A percentile compares a stretch with the other conserved stretches of the same genome.
phyloP scores from a whole-genome alignment of 2,797 vertebrate species.

The Hemibagrus guttatus region DNA sequence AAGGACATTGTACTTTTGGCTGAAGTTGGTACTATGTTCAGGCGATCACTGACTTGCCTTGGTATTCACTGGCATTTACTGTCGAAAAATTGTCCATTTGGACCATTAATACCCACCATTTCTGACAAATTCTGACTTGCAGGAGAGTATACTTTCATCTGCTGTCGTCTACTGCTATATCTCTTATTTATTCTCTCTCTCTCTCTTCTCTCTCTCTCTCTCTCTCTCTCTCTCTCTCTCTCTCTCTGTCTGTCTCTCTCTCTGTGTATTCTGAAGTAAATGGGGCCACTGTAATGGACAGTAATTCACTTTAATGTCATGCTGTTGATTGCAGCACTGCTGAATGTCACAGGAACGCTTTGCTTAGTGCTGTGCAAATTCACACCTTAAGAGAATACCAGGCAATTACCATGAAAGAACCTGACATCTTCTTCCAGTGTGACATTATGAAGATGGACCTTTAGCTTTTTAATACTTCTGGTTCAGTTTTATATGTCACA shows the following conservation, averaged over 20 bases:
- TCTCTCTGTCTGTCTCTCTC: slow-evolving; percentile 49
- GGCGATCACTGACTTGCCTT: neutral
- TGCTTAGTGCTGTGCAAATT: slow-evolving; percentile 53
- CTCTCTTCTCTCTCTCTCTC: slow-evolving; percentile 48
- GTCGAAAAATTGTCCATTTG: slow-evolving; percentile 17
- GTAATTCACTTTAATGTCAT: slow-evolving; percentile 58
- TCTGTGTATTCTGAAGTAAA: slow-evolving; percentile 44
- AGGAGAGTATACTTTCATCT: slow-evolving; percentile 40
- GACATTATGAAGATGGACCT: slow-evolving; percentile 48
- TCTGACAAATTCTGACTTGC: slow-evolving; percentile 22
- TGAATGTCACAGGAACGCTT: slow-evolving; percentile 55
- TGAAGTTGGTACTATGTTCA: slow-evolving; percentile 12
- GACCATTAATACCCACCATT: slow-evolving; percentile 20
- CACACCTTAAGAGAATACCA: slow-evolving; percentile 45
- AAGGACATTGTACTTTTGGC: neutral
- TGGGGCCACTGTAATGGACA: slow-evolving; percentile 55
- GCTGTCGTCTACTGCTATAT: slow-evolving; percentile 22
- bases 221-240: slow-evolving; percentile 40
- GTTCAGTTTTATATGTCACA: slow-evolving; percentile 40
- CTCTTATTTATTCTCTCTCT: slow-evolving; percentile 29
- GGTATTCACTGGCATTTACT: slow-evolving; percentile 32
- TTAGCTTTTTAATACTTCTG: slow-evolving; percentile 40
- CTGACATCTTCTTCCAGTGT: slow-evolving; percentile 40
- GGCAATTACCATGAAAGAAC: slow-evolving; percentile 53
- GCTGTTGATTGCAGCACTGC: slow-evolving; percentile 53